A percentile compares a stretch with the other conserved stretches of the same genome.
These are phyloP conservation scores for Chaetodon auriga DNA, from an alignment of 2,113 vertebrate species.

Conservation along the genomic window DNA sequence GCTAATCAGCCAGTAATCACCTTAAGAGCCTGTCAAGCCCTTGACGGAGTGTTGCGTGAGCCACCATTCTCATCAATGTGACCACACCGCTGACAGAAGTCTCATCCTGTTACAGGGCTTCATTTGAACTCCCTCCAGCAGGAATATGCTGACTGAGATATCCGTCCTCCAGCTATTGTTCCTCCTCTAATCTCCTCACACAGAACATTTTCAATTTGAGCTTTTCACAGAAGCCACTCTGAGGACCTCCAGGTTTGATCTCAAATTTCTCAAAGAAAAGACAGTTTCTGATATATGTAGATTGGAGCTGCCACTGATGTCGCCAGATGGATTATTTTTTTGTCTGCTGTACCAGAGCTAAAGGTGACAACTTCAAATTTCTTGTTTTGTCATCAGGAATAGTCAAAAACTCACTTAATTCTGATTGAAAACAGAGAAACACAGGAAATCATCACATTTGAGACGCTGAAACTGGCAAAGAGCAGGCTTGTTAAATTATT, in stretches of 20 bases:
- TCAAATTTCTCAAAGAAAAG: slow-evolving; percentile 27
- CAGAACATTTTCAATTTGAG: slow-evolving; percentile 56
- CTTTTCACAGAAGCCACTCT: slow-evolving; percentile 26
- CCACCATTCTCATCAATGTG: slow-evolving; percentile 68
- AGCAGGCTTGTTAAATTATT: neutral
- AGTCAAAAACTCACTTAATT: slow-evolving; percentile 2
- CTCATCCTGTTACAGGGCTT: slow-evolving; percentile 58
- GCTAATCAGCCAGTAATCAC: slow-evolving; percentile 75
- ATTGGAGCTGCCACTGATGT: slow-evolving; percentile 14
- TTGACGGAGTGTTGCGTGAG: slow-evolving; percentile 50
- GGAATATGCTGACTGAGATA: slow-evolving; percentile 70
- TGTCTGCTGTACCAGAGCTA: neutral
- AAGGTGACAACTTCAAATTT: slow-evolving; percentile 4
- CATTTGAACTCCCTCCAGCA: slow-evolving; percentile 49
- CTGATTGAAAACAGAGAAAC: neutral
- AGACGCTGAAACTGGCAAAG: neutral
- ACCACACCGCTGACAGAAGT: slow-evolving; percentile 67
- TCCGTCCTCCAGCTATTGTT: slow-evolving; percentile 62
- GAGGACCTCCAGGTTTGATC: slow-evolving; percentile 41
- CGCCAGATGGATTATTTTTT: neutral
- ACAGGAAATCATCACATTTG: neutral
- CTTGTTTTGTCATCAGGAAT: slow-evolving; percentile 1
- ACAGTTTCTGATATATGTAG: slow-evolving; percentile 5
- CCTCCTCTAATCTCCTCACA: slow-evolving; percentile 46
- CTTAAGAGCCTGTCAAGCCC: slow-evolving; percentile 66